phyloP scores from a whole-genome alignment of 2,797 vertebrate species.

The Siniperca scherzeri region DNA sequence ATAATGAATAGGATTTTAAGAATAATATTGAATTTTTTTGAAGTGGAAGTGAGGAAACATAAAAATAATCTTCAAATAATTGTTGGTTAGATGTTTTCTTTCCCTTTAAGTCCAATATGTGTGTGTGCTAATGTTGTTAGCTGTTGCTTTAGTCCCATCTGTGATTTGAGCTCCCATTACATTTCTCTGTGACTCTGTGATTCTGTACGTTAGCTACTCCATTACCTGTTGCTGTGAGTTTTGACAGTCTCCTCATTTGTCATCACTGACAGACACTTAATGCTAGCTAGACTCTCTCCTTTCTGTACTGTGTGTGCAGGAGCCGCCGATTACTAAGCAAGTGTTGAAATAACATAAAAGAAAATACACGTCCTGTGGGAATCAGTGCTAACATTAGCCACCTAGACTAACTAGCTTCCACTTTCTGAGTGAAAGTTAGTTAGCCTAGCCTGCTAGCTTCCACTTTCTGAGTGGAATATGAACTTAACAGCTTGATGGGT shows the following conservation, averaged over 20 bases:
- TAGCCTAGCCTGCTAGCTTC: background rate
- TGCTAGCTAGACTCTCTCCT: background rate
- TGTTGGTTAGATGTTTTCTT: background rate
- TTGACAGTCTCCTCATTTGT: background rate
- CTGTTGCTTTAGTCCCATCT: background rate
- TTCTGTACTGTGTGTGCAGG: background rate
- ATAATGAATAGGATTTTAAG: background rate
- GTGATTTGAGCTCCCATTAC: background rate
- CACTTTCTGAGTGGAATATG: background rate
- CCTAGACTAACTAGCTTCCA: background rate
- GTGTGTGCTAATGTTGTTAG: background rate
- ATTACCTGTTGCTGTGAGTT: background rate
- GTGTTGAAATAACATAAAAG: conserved; percentile 9
- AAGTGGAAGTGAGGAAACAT: background rate
- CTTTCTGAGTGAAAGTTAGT: background rate
- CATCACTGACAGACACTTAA: background rate
- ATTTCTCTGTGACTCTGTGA: background rate
- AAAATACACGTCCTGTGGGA: background rate
- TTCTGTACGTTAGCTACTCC: no score
- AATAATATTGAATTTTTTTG: background rate
- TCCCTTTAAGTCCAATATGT: background rate
- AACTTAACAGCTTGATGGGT: background rate
- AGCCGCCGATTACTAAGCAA: background rate
- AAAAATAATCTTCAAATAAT: no score
- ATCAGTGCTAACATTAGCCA: background rate